Base-by-base conservation (phyloP, 2,888 invertebrate species). In the Boloria selene region DNA sequence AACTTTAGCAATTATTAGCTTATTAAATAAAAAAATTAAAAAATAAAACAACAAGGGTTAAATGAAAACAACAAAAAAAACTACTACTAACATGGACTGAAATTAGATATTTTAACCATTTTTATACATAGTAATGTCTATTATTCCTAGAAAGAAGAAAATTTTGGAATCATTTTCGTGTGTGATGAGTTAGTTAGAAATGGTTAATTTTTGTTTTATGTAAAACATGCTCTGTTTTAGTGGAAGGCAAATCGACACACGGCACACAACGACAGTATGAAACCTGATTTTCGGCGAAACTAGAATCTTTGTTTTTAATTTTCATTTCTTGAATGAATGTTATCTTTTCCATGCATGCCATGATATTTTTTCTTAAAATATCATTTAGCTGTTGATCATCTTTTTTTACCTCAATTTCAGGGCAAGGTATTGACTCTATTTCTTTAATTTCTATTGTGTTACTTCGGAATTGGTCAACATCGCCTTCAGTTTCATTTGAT, bases 341-440 rank as follows among this genome's bases (percentile, higher is more conserved):
- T 62, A 88, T 89, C 79, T 92, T 92, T 73, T 92, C 90, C 61
- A 87, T 86, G 71, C 92, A 92, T 22, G 90, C 90, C 45, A 86
- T 74, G 70, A 92, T 92, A 74, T 92, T 92, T 75, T 86, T 86
- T 73, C 83, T 79, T 70, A 92, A 75, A 52, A 86, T 77, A 62
- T 86, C 83, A 75, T 91, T 91, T 47, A 89, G 77, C 54, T 84
- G 77, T 65, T 83, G 78, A 70, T 88, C 87, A 67, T 84, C 84
- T 69, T 85, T 82, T 44, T 73, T 79, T 31, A 69, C 70, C 61
- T 81, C 81, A 44, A 72, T 54, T 53, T 80, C 75, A 65, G 63
- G 67, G 53, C 64, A 73, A 53, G 77, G 73, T 68, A 75, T 73
- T 16, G 79, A 70, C 64, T 81, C 81, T 65, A 81, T 73, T 77